Evolutionary conservation across 2,797 vertebrate genomes (phyloP), one percentile per base, ranked within the genome.

Genomic region (Hyperoplus lanceolatus): DNA sequence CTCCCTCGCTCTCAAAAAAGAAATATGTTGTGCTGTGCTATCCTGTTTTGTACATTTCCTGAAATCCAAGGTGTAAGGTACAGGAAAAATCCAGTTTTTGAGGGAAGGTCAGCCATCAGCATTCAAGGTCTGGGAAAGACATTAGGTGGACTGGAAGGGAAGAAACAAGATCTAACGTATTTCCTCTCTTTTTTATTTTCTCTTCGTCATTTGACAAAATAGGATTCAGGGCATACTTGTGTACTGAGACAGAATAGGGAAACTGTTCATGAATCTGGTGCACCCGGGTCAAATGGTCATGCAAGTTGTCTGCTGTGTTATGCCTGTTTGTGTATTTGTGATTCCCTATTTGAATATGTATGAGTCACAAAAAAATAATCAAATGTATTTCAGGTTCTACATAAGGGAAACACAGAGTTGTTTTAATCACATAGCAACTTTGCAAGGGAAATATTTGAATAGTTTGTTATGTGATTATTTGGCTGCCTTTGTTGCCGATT

Each of bases 11-110:
- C 29, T 29, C 70, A 63, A 68, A 67, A 80, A 77, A 80, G 82
- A 90, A 89, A 90, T 89, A 88, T 82, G 86, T 90, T 87, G 81
- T 76, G 80, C 77, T 82, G 77, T 46, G 73, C 81, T 92, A 86
- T 94, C 90, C 92, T 94, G 93, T 92, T 94, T 93, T 92, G 90
- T 89, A 92, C 90, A 94, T 95, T 93, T 95, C 89, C 92, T 93
- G 91, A 87, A 88, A 89, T 80, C 85, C 86, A 93, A 93, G 90
- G 92, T 92, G 90, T 86, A 89, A 79, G 80, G 77, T 69, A 87
- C 84, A 90, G 89, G 87, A 90, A 92, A 90, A 90, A 86, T 90
- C 74, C 75, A 87, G 83, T 70, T 85, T 0, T 43, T 87, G 81
- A 85, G 59, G 78, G 81, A 89, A 88, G 88, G 87, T 89, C 83